phyloP scores from a whole-genome alignment of 1,140 invertebrate species.

The Eriosoma lanigerum region DNA sequence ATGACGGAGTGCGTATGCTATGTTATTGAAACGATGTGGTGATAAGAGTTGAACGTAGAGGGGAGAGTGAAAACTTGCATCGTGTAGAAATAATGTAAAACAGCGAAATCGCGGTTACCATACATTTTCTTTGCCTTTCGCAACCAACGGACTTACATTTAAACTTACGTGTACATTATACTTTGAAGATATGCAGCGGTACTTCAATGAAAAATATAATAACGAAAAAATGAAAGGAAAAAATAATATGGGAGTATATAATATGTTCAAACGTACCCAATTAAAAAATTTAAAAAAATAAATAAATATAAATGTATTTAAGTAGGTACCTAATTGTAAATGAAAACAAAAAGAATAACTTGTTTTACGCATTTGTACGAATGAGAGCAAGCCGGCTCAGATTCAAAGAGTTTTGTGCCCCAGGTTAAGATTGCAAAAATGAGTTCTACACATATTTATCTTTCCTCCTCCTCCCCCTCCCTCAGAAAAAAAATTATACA shows the following conservation, averaged over 20 bases:
- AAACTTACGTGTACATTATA: neutral
- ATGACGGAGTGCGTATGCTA: neutral
- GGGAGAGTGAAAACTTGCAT: neutral
- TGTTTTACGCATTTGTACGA: no score
- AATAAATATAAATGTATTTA: no score
- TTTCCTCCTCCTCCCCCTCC: no score
- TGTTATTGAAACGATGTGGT: neutral
- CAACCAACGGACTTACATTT: neutral
- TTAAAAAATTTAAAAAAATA: no score
- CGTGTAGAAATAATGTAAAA: neutral
- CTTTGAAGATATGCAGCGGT: neutral
- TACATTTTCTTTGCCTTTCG: conserved; percentile 6
- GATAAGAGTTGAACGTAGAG: neutral
- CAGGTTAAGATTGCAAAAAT: no score
- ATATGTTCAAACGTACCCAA: no score
- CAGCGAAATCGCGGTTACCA: neutral
- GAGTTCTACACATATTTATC: no score
- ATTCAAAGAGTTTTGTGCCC: no score
- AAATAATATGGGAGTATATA: neutral
- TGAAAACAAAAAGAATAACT: no score
- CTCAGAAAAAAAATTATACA: no score
- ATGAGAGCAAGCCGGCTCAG: no score
- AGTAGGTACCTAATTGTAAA: no score
- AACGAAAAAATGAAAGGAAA: neutral
- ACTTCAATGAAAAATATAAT: neutral